Percentiles rank a stretch among this genome's conserved stretches.
These are phyloP conservation scores for Mycalesis mineus DNA, from an alignment of 2,888 invertebrate genomes.

Conservation along the genomic window DNA sequence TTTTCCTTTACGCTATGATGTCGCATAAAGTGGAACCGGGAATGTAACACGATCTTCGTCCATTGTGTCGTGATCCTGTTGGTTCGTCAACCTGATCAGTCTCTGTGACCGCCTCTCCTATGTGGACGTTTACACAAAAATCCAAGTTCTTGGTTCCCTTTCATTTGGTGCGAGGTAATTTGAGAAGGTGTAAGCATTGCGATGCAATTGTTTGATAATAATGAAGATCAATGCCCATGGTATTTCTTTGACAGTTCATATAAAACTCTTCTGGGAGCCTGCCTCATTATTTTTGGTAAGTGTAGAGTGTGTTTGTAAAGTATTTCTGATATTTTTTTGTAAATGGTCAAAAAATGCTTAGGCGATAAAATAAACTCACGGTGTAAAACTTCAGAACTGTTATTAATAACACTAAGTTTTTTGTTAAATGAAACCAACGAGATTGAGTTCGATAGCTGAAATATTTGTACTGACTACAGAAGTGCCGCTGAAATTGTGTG, in stretches of 20 bases:
- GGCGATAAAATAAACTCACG: too few relatives aligned
- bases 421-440: neutral
- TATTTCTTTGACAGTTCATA: constrained; percentile 76
- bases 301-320: constrained; percentile 28
- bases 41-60: constrained; percentile 53
- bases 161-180: constrained; percentile 50
- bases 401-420: too few relatives aligned
- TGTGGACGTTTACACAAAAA: constrained; percentile 57
- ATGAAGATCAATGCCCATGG: constrained; percentile 73
- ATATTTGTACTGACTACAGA: too few relatives aligned
- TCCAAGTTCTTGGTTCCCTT: constrained; percentile 31
- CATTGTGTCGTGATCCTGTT: constrained; percentile 52
- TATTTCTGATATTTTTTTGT: too few relatives aligned
- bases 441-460: too few relatives aligned
- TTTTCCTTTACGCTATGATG: constrained; percentile 58
- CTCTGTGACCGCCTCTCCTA: constrained; percentile 57
- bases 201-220: constrained; percentile 61
- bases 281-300: constrained; percentile 75
- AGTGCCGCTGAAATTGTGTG: too few relatives aligned
- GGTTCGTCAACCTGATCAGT: constrained; percentile 71
- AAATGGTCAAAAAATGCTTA: too few relatives aligned
- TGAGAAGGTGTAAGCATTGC: constrained; percentile 36
- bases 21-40: constrained; percentile 51
- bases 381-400: too few relatives aligned
- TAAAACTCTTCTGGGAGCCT: constrained; percentile 72